Evolutionary conservation across 2,797 vertebrate genomes (phyloP), one percentile per base, ranked within the genome.

Genomic region (Amblyopsis hoosieri): DNA sequence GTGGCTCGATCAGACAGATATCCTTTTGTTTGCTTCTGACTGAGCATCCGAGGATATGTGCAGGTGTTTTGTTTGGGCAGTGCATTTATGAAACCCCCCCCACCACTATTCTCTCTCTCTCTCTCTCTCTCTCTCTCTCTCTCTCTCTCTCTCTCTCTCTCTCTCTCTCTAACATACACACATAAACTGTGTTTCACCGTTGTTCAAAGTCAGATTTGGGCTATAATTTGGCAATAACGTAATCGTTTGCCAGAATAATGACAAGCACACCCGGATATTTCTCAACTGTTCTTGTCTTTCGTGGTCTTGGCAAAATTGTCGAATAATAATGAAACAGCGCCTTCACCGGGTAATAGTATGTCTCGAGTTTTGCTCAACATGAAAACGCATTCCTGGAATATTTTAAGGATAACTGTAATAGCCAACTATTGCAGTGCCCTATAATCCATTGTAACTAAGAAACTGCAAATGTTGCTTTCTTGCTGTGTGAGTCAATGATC

Each of bases 311-410:
- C 13, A n/a, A 50, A n/a, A 15, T 54, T 8, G 15, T 15, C 47
- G 3, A 17, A 10, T 6, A 29, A 55, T 37, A 12, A 72, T 50
- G 66, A 61, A 87, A 90, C 49, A 90, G 88, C 89, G 85, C 86
- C 87, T 62, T 85, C 86, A 12, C 1, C 61, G 67, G 88, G 79
- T 84, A 72, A 71, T 56, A 29, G 23, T 4, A 29, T 29, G 23
- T 29, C 23, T 29, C 23, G 3, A 29, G 23, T 29, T 29, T 59
- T 54, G 55, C 60, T 67, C 60, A 55, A 71, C 65, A 70, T 47
- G 45, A 70, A 72, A 78, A 60, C 57, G 76, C 88, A 91, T 91
- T 91, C 90, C 82, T 86, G 75, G 61, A 66, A 91, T 91, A 79
- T 85, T 87, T 91, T 23, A 69, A 72, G 80, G 78, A 79, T 85